phyloP scores from a whole-genome alignment of 2,113 vertebrate species.

The Hippopotamus amphibius region DNA sequence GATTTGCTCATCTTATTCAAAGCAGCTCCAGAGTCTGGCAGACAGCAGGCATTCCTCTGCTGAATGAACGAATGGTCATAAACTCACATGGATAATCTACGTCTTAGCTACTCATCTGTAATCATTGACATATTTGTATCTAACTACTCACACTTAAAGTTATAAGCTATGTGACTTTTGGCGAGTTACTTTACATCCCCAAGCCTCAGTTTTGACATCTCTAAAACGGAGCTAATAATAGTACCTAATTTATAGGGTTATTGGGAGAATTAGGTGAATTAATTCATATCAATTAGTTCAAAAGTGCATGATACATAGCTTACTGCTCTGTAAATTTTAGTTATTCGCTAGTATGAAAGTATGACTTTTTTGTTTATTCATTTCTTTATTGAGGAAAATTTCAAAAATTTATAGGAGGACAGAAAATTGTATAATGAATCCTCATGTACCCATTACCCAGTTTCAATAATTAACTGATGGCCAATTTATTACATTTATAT shows the following conservation, averaged over 20 bases:
- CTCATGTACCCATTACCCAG: not conserved
- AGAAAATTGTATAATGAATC: not conserved
- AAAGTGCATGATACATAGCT: conserved; percentile 17
- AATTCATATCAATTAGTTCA: not conserved
- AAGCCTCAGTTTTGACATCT: not conserved
- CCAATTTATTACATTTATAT: not conserved
- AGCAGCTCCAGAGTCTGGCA: not conserved
- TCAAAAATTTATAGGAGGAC: conserved; percentile 16
- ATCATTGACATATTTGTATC: not conserved
- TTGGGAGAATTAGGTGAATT: conserved; percentile 13
- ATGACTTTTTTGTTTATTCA: not conserved
- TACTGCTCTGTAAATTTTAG: not conserved
- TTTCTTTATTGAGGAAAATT: conserved; percentile 32
- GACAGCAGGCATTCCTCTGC: not conserved
- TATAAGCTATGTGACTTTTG: conserved; percentile 2
- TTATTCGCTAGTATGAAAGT: not conserved
- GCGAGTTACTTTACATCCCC: not conserved
- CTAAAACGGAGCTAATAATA: conserved; percentile 30
- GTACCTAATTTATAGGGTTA: not conserved
- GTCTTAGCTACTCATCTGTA: not conserved
- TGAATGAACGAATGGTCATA: conserved; percentile 5
- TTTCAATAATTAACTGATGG: conserved; percentile 24
- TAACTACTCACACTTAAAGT: not conserved
- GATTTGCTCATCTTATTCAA: not conserved
- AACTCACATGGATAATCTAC: not conserved